These are phyloP conservation scores for Gyrodactylus bullatarudis DNA, from an alignment of 1,140 invertebrate genomes.

Conservation along the genomic window DNA sequence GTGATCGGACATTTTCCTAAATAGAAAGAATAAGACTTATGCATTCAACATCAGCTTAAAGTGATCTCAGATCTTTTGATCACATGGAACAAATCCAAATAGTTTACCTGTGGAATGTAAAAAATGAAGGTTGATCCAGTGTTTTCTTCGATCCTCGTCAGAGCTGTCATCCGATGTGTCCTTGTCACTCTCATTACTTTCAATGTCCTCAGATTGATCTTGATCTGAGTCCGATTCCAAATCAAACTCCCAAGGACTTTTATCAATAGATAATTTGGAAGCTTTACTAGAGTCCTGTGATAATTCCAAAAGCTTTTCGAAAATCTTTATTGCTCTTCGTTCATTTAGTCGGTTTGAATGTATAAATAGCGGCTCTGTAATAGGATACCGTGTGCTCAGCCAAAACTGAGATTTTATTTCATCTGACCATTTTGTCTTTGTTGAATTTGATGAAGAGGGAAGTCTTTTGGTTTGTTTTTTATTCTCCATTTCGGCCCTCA, in stretches of 20 bases:
- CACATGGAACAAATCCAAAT: background rate
- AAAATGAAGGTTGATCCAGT: background rate
- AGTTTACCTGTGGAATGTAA: background rate
- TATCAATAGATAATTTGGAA: background rate
- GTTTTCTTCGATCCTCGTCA: background rate
- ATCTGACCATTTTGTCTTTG: background rate
- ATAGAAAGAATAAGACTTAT: too few species aligned
- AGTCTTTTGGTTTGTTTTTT: background rate
- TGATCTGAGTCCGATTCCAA: background rate
- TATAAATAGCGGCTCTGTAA: background rate
- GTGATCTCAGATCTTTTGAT: too few species aligned
- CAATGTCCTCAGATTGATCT: too few species aligned
- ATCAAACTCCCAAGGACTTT: background rate
- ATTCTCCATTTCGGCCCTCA: background rate
- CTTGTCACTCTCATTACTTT: background rate
- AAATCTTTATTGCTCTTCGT: background rate
- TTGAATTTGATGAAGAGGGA: background rate
- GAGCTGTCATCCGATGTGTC: background rate
- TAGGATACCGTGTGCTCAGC: background rate
- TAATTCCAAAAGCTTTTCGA: background rate
- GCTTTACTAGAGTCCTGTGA: background rate
- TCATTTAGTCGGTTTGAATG: background rate
- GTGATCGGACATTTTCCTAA: background rate
- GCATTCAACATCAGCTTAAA: too few species aligned
- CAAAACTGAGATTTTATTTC: background rate